Evolutionary conservation across 2,113 vertebrate species (phyloP), one percentile per base, ranked within the genome.

Genomic region (Craseonycteris thonglongyai): DNA sequence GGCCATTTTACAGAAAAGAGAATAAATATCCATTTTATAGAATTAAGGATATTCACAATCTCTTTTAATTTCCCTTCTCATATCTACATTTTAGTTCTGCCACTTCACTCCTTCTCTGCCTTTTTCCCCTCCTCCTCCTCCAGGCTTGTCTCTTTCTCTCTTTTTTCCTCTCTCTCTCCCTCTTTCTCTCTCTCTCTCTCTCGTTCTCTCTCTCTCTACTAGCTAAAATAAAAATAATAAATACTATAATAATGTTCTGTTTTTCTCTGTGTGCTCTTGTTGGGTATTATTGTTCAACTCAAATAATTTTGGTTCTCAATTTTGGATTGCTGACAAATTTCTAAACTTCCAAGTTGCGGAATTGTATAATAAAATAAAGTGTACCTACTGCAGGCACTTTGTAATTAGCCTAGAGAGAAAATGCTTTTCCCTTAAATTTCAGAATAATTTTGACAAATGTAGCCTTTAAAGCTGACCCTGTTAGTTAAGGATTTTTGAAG

Each of bases 331-430:
- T 84, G 83, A 65, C 75, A 90, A 93, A 54, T 84, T 69, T 69
- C 45, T 91, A 38, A 94, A 71, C 38, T 74, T 88, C 18, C 38
- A 72, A 68, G 56, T 68, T 76, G 6, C 87, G 19, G 95, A 90
- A 81, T 13, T 47, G 33, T 79, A 75, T 83, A 66, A 90, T 69
- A 38, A 96, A 90, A 81, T 71, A 84, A 95, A 87, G 38, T 35
- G 7, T 6, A 82, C 11, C 8, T 72, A 61, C 13, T 12, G 10
- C 26, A 76, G 24, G 24, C 47, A 92, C 26, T 78, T 54, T 38
- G 28, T 84, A 65, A 92, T 91, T 88, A 63, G 61, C 30, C 38
- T 66, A 68, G 33, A 65, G 7, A 93, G 65, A 33, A 93, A 90
- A 6, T 74, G 2, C 1, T 85, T 28, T 82, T 83, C 51, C 45